Evolutionary conservation across 2,113 vertebrate genomes (phyloP), one percentile per base, ranked within the genome.

Genomic region (Numida meleagris): DNA sequence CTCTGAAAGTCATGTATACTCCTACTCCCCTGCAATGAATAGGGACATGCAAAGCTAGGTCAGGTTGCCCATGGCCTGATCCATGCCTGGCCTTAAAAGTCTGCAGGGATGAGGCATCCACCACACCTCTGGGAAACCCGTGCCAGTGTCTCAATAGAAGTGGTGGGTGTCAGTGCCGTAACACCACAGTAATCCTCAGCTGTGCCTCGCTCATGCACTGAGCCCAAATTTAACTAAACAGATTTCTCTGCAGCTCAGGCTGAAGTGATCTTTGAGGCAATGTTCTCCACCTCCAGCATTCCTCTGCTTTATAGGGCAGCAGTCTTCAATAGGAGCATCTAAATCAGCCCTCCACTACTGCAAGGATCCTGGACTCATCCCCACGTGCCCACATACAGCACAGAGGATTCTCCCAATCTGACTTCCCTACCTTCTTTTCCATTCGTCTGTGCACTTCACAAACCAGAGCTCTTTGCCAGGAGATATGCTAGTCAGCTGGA

Each of bases 371-470:
- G 51, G 27, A 53, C 27, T 53, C 27, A 17, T 29, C 27, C 51
- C 53, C 68, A 79, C 48, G 12, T 21, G 50, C 19, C 36, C 34
- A 25, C 9, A 7, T 1, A 7, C 34, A 40, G 14, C 14, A 31
- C 7, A 21, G 1, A 58, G 29, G 45, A 76, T 11, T 79, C 12
- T 27, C n/a, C 23, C 31, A 12, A 12, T 2, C 13, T 57, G n/a
- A 19, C 36, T 38, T n/a, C 27, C 61, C 75, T 97, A 98, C 98
- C 97, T 96, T 81, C 90, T 98, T 89, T 98, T 98, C 99, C 99
- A 99, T 14, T 98, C 98, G 55, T 99, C 98, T 19, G 92, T 96
- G 84, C 99, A 99, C 93, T 99, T 99, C n/a, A 97, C 73, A 62
- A 98, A 99, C 68, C 97, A 98, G 76, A 99, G 86, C 5, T 98